A percentile compares a stretch with the other conserved stretches of the same genome.
Evolutionary conservation across 1,140 invertebrate species (phyloP).

Genomic region (Nebria ingens): DNA sequence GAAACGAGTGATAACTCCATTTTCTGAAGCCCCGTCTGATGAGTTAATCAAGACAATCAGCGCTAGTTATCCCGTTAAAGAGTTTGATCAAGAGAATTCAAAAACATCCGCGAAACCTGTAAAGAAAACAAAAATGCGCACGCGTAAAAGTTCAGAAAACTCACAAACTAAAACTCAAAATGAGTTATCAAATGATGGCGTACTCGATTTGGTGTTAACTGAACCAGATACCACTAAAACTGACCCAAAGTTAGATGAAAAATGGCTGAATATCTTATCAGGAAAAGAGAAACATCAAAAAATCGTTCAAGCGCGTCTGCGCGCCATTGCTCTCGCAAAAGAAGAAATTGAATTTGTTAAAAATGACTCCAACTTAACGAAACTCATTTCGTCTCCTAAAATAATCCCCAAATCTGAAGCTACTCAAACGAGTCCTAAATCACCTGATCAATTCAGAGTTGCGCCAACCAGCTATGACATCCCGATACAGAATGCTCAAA

Average conservation of each 20-base stretch:
- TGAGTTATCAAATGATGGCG: slow-evolving; percentile 1
- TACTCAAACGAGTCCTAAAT: background rate
- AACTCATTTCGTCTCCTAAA: slow-evolving; percentile 7
- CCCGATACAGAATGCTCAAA: slow-evolving; percentile 27
- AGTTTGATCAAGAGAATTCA: slow-evolving; percentile 30
- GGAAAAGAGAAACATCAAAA: slow-evolving; percentile 6
- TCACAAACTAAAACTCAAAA: slow-evolving; percentile 10
- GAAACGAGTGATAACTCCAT: slow-evolving; percentile 50
- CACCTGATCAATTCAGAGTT: slow-evolving; percentile 8
- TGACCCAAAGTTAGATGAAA: background rate
- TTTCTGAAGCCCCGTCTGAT: slow-evolving; percentile 42
- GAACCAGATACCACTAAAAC: background rate
- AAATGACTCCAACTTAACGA: slow-evolving; percentile 20
- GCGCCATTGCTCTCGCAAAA: slow-evolving; percentile 37
- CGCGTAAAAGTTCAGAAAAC: slow-evolving; percentile 20
- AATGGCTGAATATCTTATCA: background rate
- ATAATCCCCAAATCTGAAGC: background rate
- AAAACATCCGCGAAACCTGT: slow-evolving; percentile 32
- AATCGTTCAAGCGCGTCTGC: slow-evolving; percentile 37
- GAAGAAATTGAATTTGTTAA: slow-evolving; percentile 30
- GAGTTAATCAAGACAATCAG: slow-evolving; percentile 40
- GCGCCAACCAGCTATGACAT: slow-evolving; percentile 18
- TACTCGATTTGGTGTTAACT: background rate
- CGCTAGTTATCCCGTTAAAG: slow-evolving; percentile 35
- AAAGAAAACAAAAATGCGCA: slow-evolving; percentile 36